Base-by-base conservation (phyloP, 2,888 invertebrate genomes). In the Keiferia lycopersicella region DNA sequence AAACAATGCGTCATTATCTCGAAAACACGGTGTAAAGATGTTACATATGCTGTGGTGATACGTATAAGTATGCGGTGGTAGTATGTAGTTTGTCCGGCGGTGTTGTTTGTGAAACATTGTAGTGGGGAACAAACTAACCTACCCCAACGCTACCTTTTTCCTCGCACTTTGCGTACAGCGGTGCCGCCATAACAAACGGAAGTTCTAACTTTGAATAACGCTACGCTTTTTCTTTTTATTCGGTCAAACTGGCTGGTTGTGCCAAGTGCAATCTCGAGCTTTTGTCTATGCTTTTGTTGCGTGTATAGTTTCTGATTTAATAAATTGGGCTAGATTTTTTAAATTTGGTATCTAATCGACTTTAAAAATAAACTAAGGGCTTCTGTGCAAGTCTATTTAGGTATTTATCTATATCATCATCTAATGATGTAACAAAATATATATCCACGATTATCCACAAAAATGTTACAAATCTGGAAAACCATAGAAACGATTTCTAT, bases 41-140 rank as follows among this genome's bases (percentile, higher is more conserved):
- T 22, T 22, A 53, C 18, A 48, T 45, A 14, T 8, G 7, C 48
- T 18, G 48, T n/a, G n/a, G n/a, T n/a, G n/a, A n/a, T n/a, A n/a
- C n/a, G n/a, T n/a, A n/a, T n/a, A n/a, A n/a, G n/a, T n/a, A n/a
- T n/a, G n/a, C 18, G n/a, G 48, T 18, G 18, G 18, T 16, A 18
- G 18, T 48, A 48, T 16, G 18, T 26, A 53, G 51, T 53, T 22
- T 22, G 51, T 22, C 51, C 22, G 51, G 22, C 50, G 20, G 50
- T 20, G 51, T 12, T 14, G 26, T 22, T 53, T 26, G 51, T 53
- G 51, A 34, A 56, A 56, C 56, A 56, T 56, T 56, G 56, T 56
- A 56, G 34, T 56, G 56, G 56, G 14, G 30, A 11, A 12, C 34
- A 18, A 61, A 64, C 64, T 64, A 62, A 65, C 65, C 65, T 65